A percentile compares a stretch with the other conserved stretches of the same genome.
These are phyloP conservation scores for Anthopleura xanthogrammica DNA, from an alignment of 92 coral and sea anemone species.

Conservation along the genomic window DNA sequence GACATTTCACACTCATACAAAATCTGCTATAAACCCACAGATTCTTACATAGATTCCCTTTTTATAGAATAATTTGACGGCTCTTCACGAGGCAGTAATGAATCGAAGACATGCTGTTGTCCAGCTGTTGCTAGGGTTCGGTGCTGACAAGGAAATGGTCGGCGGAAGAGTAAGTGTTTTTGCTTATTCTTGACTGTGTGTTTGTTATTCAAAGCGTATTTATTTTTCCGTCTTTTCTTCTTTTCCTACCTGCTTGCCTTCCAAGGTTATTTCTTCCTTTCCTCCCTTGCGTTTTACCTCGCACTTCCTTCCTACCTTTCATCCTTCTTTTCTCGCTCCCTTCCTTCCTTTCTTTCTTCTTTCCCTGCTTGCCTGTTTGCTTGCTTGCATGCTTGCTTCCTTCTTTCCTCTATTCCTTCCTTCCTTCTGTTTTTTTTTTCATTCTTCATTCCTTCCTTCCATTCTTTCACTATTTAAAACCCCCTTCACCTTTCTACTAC, in stretches of 20 bases:
- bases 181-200: too few relatives aligned
- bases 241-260: too few relatives aligned
- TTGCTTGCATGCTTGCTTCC: too few relatives aligned
- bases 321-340: too few relatives aligned
- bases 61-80: slow-evolving; percentile 73
- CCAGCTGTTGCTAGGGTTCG: slow-evolving; percentile 85
- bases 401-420: not conserved
- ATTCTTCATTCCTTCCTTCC: too few relatives aligned
- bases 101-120: slow-evolving; percentile 68
- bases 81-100: slow-evolving; percentile 84
- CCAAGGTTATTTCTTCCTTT: too few relatives aligned
- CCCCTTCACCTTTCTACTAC: too few relatives aligned
- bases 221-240: not conserved
- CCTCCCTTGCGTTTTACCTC: too few relatives aligned
- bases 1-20: too few relatives aligned
- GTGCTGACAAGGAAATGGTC: slow-evolving; percentile 77
- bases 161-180: slow-evolving; percentile 77
- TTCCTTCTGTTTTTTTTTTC: not conserved
- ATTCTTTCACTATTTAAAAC: too few relatives aligned
- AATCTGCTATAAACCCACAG: too few relatives aligned
- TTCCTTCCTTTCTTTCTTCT: not conserved
- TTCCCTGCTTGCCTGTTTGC: not conserved
- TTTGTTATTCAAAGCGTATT: not conserved
- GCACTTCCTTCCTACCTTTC: too few relatives aligned
- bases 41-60: not conserved